Conservation (phyloP, 2,113 vertebrate species). For the Columbina picui region DNA sequence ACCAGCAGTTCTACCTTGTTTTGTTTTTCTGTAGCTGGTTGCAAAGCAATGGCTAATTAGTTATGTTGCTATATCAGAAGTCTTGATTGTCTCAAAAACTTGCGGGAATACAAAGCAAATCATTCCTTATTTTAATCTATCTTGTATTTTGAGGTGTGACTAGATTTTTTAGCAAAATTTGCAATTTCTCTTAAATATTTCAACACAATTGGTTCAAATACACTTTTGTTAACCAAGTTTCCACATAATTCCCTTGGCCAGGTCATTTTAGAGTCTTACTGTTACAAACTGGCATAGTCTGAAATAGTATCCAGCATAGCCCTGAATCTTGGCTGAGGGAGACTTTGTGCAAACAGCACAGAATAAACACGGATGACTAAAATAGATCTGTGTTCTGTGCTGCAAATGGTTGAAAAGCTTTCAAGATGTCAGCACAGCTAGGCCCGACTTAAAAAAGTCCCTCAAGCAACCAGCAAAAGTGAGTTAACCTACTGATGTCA, state of each 20-base stretch:
- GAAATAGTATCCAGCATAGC: not conserved
- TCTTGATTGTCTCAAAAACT: not conserved
- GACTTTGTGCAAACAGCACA: not conserved
- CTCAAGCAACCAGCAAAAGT: not conserved
- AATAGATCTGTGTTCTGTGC: not conserved
- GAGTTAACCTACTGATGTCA: not conserved
- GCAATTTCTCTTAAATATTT: not conserved
- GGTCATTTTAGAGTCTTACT: not conserved
- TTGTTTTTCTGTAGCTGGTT: not conserved
- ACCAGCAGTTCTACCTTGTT: not conserved
- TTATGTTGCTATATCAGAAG: not conserved
- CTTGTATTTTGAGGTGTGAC: not conserved
- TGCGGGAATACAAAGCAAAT: not conserved
- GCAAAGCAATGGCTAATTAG: not conserved
- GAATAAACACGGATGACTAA: slow-evolving; percentile 6
- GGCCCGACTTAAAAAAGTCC: not conserved
- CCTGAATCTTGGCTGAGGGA: not conserved
- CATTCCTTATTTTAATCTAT: not conserved
- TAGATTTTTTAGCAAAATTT: not conserved
- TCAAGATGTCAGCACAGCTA: not conserved
- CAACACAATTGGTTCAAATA: not conserved
- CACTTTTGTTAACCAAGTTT: not conserved
- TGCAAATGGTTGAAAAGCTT: not conserved
- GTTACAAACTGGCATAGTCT: not conserved
- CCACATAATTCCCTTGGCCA: not conserved